These are phyloP conservation scores for Myrmophylax atrothorax DNA, from an alignment of 2,113 vertebrate species.

Conservation along the genomic window DNA sequence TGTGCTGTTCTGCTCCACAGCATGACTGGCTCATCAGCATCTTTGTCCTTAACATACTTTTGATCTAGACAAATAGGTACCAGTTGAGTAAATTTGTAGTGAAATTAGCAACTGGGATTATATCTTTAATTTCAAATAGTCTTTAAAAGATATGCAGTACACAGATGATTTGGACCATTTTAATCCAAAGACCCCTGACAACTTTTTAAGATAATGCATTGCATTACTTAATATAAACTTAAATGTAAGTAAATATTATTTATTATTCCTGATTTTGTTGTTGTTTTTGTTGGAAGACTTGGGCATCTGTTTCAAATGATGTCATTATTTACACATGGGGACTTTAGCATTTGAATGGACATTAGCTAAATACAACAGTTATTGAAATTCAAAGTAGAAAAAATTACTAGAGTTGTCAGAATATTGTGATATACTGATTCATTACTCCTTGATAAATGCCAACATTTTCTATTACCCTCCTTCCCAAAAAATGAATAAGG, in stretches of 20 bases:
- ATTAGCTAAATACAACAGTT: not conserved
- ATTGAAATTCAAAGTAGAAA: not conserved
- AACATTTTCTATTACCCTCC: not conserved
- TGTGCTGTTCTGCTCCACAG: not conserved
- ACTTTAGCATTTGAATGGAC: not conserved
- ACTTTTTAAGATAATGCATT: not conserved
- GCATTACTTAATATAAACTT: not conserved
- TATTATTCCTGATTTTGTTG: not conserved
- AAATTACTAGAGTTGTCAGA: not conserved
- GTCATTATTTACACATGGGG: not conserved
- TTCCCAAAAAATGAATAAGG: not conserved
- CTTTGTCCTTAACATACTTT: not conserved
- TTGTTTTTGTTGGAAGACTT: not conserved
- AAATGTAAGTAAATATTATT: not conserved
- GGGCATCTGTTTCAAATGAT: not conserved
- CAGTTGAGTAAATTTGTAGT: not conserved
- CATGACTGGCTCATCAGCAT: not conserved
- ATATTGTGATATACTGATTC: not conserved
- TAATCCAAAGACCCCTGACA: not conserved
- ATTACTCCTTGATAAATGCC: not conserved
- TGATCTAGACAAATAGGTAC: not conserved
- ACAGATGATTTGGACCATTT: not conserved
- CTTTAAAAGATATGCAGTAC: not conserved
- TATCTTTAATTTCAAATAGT: not conserved
- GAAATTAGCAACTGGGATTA: not conserved